These are phyloP conservation scores for Aquatica leii DNA, from an alignment of 2,888 invertebrate species.

Conservation along the genomic window DNA sequence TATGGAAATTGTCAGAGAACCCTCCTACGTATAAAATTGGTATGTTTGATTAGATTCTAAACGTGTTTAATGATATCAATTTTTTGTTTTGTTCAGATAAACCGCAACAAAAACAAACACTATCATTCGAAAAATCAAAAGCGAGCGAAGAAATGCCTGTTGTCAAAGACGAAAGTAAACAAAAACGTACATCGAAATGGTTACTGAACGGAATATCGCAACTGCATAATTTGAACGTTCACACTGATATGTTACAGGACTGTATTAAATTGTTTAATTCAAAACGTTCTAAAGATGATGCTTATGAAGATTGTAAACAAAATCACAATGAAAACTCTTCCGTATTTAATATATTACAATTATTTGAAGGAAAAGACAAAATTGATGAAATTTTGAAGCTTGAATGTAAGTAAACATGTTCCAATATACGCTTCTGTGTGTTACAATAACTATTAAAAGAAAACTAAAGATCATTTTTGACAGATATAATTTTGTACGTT, in stretches of 20 bases:
- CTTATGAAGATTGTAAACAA: not conserved
- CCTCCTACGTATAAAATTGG: slow-evolving; percentile 54
- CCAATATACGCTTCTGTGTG: no score
- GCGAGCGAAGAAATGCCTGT: not conserved
- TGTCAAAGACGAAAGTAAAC: not conserved
- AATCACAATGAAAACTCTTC: no score
- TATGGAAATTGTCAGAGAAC: slow-evolving; percentile 69
- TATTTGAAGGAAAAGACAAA: slow-evolving; percentile 48
- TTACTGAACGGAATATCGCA: slow-evolving; percentile 6
- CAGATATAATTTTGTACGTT: no score
- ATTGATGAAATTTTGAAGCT: slow-evolving; percentile 46
- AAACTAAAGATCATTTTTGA: no score
- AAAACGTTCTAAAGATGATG: not conserved
- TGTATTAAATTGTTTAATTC: slow-evolving; percentile 15
- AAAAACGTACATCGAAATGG: not conserved
- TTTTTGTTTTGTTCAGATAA: slow-evolving; percentile 1
- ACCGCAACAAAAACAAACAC: not conserved
- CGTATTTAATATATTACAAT: slow-evolving; percentile 25
- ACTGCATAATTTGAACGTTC: slow-evolving; percentile 11
- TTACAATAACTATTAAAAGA: no score
- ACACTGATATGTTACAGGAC: slow-evolving; percentile 1
- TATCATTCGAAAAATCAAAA: not conserved
- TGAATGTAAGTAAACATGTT: slow-evolving; percentile 50
- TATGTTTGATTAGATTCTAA: slow-evolving; percentile 42
- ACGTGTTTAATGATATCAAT: not conserved